A percentile compares a stretch with the other conserved stretches of the same genome.
Conservation (phyloP, 2,797 vertebrate genomes). For the Novumbra hubbsi region DNA sequence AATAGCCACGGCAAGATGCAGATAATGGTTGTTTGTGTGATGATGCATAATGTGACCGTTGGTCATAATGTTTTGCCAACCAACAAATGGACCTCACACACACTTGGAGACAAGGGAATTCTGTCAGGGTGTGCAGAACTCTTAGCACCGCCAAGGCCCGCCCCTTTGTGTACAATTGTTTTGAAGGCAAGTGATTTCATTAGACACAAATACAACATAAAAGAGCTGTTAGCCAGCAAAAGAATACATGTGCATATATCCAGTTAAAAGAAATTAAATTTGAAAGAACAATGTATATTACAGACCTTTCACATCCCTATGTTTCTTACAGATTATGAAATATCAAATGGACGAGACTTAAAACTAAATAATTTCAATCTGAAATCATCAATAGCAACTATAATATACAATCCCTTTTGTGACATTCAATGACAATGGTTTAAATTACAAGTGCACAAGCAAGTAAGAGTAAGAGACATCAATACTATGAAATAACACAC, state of each 20-base stretch:
- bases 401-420: slow-evolving; percentile 45
- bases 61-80: no score
- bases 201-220: slow-evolving; percentile 25
- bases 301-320: not conserved
- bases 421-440: slow-evolving; percentile 44
- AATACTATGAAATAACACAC: no score
- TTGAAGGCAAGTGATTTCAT: not conserved
- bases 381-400: not conserved
- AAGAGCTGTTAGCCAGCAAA: slow-evolving; percentile 1
- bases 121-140: no score
- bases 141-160: no score
- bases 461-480: not conserved
- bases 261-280: not conserved
- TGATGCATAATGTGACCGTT: no score
- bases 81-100: no score
- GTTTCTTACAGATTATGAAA: not conserved
- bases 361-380: not conserved
- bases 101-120: no score
- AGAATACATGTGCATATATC: not conserved
- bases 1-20: no score
- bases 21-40: no score
- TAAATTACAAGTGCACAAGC: slow-evolving; percentile 28
- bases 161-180: not conserved
- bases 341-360: not conserved
- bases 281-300: not conserved